Evolutionary conservation across 2,113 vertebrate species (phyloP).

Genomic region (Struthio camelus): DNA sequence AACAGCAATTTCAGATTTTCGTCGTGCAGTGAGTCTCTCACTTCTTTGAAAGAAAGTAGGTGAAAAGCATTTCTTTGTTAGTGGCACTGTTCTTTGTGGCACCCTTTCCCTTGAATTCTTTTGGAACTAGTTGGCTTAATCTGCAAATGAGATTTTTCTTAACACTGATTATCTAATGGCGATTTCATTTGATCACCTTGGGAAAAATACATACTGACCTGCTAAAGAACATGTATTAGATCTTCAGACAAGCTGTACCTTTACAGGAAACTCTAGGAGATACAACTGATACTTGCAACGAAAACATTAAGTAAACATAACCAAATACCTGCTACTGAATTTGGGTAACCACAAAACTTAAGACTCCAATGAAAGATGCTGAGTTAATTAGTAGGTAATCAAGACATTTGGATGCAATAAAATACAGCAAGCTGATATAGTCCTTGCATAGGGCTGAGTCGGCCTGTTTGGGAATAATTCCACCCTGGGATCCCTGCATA

Average conservation of each 20-base stretch:
- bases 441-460: neutral
- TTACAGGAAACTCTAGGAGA: slow-evolving; percentile 43
- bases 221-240: neutral
- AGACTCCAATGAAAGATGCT: neutral
- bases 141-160: neutral
- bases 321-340: neutral
- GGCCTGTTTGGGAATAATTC: neutral
- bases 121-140: slow-evolving; percentile 19
- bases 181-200: slow-evolving; percentile 55
- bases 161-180: slow-evolving; percentile 8
- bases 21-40: neutral
- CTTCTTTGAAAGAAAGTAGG: neutral
- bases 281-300: neutral
- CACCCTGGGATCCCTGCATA: neutral
- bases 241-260: neutral
- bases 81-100: neutral
- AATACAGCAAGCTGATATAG: neutral
- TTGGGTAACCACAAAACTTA: neutral
- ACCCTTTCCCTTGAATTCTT: neutral
- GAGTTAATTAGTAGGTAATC: neutral
- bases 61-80: neutral
- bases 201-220: slow-evolving; percentile 3
- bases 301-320: slow-evolving; percentile 16
- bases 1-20: neutral
- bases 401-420: neutral